Evolutionary conservation across 2,113 vertebrate species (phyloP), one percentile per base, ranked within the genome.

Genomic region (Charina bottae): DNA sequence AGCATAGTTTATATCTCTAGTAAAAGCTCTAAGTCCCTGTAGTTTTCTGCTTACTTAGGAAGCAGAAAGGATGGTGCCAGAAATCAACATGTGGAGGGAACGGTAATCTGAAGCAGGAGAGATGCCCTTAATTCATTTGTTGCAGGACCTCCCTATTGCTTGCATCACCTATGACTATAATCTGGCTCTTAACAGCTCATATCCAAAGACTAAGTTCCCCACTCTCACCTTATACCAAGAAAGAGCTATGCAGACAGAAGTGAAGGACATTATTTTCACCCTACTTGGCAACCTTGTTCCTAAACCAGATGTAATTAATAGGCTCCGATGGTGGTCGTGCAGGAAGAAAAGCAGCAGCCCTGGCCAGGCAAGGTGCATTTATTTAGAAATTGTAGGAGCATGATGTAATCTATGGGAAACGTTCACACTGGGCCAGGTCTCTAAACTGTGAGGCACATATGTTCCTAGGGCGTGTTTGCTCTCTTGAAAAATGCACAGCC

Each of bases 331-430:
- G 46, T 83, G 59, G 91, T 88, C 53, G 60, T 49, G 90, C 88
- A 83, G 37, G 94, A 83, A 64, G 2, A 94, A 78, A 93, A 62
- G 23, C 42, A 88, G 46, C 93, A 94, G 68, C 9, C 0, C 92
- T 93, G 60, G 92, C 64, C 60, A 42, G 13, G 33, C 3, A 23
- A 78, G 85, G 92, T 89, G 85, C 64, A 33, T 94, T 95, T 89
- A 90, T 95, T 93, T 92, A 94, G 93, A 93, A 96, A 93, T 56
- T 85, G 89, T 94, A 96, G 93, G 85, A n/a, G 89, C n/a, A 56
- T 94, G 90, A 94, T 93, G 94, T 96, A 89, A 96, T 88, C 72
- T 87, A 33, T 33, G 83, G 94, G 94, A 96, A 96, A 96, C 94
- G 89, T 59, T 93, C 1, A 0, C 0, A 0, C 78, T 88, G 54